These are phyloP conservation scores for Pempheris klunzingeri DNA, from an alignment of 2,797 vertebrate genomes.

Conservation along the genomic window DNA sequence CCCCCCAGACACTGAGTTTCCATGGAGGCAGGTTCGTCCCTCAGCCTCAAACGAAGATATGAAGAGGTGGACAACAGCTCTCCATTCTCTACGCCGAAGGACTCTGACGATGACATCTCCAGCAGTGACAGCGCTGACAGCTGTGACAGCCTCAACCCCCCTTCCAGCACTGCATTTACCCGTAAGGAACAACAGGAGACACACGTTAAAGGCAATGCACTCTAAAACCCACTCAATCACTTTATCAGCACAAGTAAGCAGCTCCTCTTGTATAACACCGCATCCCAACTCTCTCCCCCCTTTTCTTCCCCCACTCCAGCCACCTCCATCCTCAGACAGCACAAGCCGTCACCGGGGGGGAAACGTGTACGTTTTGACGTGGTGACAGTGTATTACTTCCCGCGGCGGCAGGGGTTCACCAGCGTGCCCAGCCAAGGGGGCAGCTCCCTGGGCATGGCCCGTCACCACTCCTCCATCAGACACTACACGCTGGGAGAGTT, in stretches of 20 bases:
- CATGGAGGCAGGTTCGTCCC: constrained; percentile 92
- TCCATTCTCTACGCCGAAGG: constrained; percentile 89
- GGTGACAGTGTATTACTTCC: constrained; percentile 97
- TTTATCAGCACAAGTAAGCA: not conserved
- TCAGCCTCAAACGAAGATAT: constrained; percentile 93
- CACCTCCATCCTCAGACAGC: constrained; percentile 93
- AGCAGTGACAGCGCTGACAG: constrained; percentile 97
- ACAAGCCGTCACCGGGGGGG: constrained; percentile 88
- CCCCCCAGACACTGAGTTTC: constrained; percentile 86
- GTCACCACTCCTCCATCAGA: constrained; percentile 92
- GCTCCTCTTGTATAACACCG: constrained; percentile 15
- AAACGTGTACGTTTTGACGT: constrained; percentile 95
- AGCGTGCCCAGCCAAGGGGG: constrained; percentile 97
- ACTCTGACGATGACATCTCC: constrained; percentile 95
- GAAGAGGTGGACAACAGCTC: constrained; percentile 94
- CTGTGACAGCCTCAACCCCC: constrained; percentile 95
- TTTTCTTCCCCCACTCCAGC: constrained; percentile 79
- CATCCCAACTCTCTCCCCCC: not conserved
- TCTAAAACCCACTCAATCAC: not conserved
- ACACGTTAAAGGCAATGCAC: constrained; percentile 29
- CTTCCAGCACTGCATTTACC: constrained; percentile 88
- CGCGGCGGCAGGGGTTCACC: constrained; percentile 94
- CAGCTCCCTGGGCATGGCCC: constrained; percentile 96
- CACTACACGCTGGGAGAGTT: constrained; percentile 96
- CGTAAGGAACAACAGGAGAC: constrained; percentile 85